These are phyloP conservation scores for Xestia rhomboidea DNA, from an alignment of 2,888 invertebrate species.

Conservation along the genomic window DNA sequence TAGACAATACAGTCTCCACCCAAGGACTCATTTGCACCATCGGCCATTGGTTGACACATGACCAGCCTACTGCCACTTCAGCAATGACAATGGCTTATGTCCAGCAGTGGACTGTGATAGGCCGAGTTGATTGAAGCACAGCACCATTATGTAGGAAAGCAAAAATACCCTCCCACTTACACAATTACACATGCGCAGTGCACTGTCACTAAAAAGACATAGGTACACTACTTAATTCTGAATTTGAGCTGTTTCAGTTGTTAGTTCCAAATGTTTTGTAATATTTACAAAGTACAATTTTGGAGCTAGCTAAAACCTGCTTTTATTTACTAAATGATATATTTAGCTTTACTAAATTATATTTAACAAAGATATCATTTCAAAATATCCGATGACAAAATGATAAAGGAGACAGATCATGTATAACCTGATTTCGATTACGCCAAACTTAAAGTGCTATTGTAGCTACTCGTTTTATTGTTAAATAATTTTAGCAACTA, in stretches of 20 bases:
- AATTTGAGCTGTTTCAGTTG: background rate
- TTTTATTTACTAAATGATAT: too few species aligned
- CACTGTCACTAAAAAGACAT: background rate
- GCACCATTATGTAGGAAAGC: background rate
- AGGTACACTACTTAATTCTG: background rate
- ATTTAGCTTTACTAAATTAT: background rate
- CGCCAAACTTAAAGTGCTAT: background rate
- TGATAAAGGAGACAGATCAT: background rate
- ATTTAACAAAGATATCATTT: background rate
- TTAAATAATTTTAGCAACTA: background rate
- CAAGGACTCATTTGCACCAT: background rate
- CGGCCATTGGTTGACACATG: background rate
- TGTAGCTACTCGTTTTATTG: background rate
- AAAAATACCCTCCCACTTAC: too few species aligned
- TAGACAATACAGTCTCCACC: background rate
- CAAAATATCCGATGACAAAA: background rate
- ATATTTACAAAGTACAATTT: background rate
- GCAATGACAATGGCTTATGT: background rate
- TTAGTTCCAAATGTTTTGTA: background rate
- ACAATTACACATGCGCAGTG: background rate
- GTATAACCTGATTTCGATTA: background rate
- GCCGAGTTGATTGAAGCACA: background rate
- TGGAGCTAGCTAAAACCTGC: background rate
- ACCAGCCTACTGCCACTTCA: background rate
- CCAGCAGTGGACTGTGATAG: background rate